phyloP scores from a whole-genome alignment of 2,113 vertebrate genomes.

The Phycodurus eques region DNA sequence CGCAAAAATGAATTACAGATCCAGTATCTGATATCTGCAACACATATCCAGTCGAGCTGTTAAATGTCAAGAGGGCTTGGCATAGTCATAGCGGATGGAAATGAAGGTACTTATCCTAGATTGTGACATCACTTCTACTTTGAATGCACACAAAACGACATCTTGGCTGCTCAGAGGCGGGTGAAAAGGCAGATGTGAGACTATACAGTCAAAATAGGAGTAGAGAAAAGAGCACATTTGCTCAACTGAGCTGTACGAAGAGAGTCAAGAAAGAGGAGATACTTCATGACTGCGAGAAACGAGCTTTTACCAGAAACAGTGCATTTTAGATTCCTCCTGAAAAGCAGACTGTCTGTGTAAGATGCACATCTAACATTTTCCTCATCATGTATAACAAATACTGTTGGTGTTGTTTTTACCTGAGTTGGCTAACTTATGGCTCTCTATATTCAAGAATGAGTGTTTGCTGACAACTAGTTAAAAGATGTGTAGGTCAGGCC shows the following conservation, averaged over 20 bases:
- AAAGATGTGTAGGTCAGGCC: constrained; percentile 31
- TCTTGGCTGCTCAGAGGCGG: constrained; percentile 2
- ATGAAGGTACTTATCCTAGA: background rate
- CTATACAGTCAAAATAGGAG: constrained; percentile 13
- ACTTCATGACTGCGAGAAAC: constrained; percentile 17
- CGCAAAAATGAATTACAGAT: background rate
- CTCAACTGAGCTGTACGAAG: constrained; percentile 4
- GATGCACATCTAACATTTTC: constrained; percentile 27
- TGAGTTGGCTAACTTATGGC: constrained; percentile 59
- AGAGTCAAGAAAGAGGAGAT: constrained; percentile 4
- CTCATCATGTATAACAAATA: constrained; percentile 20
- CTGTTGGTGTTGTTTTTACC: constrained; percentile 31
- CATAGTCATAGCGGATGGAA: background rate
- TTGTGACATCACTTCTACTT: constrained; percentile 22
- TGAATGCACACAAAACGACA: constrained; percentile 22
- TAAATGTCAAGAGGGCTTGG: background rate
- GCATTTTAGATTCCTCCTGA: background rate
- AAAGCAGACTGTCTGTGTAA: constrained; percentile 35
- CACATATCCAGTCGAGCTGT: background rate
- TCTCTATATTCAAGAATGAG: constrained; percentile 36
- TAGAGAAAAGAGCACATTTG: constrained; percentile 10
- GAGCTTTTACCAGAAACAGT: constrained; percentile 17
- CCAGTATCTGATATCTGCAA: background rate
- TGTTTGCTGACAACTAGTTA: constrained; percentile 48
- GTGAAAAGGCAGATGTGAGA: constrained; percentile 18